These are phyloP conservation scores for Bos indicus DNA, from an alignment of 2,113 vertebrate genomes.

Conservation along the genomic window DNA sequence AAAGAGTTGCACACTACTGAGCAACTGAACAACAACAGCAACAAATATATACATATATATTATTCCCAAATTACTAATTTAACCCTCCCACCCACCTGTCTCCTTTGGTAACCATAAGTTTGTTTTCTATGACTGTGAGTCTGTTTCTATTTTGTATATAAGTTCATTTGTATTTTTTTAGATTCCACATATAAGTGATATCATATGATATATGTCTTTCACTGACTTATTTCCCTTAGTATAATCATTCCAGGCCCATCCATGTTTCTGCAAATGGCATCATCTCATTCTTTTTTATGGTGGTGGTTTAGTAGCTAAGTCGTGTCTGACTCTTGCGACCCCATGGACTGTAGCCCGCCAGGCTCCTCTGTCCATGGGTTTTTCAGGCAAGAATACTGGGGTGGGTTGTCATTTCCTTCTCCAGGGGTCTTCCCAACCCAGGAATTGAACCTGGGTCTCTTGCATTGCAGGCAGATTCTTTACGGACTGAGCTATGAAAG, in stretches of 20 bases:
- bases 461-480: neutral
- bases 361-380: neutral
- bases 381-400: neutral
- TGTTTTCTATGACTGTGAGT: neutral
- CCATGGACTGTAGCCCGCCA: too few species aligned
- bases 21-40: neutral
- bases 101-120: neutral
- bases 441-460: neutral
- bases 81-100: neutral
- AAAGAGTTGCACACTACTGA: neutral
- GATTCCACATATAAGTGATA: neutral
- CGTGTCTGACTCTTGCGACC: neutral
- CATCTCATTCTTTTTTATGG: neutral
- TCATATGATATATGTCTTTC: neutral
- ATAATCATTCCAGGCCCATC: neutral
- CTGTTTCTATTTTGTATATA: neutral
- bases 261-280: neutral
- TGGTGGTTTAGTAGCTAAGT: neutral
- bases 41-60: neutral
- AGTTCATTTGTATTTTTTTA: neutral
- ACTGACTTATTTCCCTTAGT: neutral
- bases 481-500: neutral
- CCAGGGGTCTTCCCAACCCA: neutral
- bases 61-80: neutral
- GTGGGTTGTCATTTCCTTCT: neutral